Evolutionary conservation across 2,797 vertebrate genomes (phyloP).

Genomic region (Cryptoprocta ferox): DNA sequence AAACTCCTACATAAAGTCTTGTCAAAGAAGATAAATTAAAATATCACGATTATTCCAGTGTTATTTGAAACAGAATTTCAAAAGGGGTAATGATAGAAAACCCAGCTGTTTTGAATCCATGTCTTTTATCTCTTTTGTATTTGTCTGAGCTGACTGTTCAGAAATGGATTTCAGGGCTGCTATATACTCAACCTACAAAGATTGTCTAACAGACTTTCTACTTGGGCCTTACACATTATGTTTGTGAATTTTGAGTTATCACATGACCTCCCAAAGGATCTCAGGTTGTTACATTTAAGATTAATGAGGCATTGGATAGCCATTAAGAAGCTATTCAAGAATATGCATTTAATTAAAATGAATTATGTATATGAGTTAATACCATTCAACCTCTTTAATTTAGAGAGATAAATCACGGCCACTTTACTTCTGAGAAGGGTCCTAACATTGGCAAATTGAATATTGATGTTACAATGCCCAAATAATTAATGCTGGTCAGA

Average conservation of each 20-base stretch:
- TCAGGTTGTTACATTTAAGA: slow-evolving; percentile 78
- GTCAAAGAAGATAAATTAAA: background rate
- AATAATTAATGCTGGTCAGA: slow-evolving; percentile 70
- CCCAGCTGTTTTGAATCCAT: background rate
- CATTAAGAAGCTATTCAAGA: slow-evolving; percentile 78
- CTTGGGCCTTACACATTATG: slow-evolving; percentile 13
- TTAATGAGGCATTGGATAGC: slow-evolving; percentile 77
- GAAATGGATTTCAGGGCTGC: background rate
- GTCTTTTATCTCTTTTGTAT: background rate
- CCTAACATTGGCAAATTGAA: slow-evolving; percentile 63
- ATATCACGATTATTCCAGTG: background rate
- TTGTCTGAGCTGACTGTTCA: background rate
- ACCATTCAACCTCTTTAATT: slow-evolving; percentile 75
- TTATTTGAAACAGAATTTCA: background rate
- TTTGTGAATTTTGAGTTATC: slow-evolving; percentile 75
- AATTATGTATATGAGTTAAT: slow-evolving; percentile 82
- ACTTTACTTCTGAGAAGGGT: slow-evolving; percentile 54
- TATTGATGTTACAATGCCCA: slow-evolving; percentile 62
- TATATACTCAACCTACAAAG: background rate
- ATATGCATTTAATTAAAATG: slow-evolving; percentile 81
- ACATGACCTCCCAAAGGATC: slow-evolving; percentile 71
- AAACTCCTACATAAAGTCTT: background rate
- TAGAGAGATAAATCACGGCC: slow-evolving; percentile 65
- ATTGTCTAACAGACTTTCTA: background rate
- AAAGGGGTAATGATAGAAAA: background rate